Evolutionary conservation across 2,113 vertebrate genomes (phyloP).

Genomic region (Pterocles burchelli): DNA sequence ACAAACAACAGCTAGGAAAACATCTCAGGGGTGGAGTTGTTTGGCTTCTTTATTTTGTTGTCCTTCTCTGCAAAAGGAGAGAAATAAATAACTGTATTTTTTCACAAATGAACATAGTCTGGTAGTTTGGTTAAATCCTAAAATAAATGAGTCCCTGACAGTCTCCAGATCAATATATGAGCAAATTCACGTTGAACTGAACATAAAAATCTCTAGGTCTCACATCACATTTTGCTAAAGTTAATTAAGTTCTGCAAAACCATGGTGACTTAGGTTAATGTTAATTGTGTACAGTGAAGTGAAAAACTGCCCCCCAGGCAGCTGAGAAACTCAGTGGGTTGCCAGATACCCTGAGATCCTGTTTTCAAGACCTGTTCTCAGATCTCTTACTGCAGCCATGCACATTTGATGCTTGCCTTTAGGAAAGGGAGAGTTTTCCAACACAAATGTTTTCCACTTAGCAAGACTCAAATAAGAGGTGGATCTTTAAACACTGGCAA

Average conservation of each 20-base stretch:
- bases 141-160: not conserved
- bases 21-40: not conserved
- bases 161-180: not conserved
- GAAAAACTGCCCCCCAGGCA: not conserved
- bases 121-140: not conserved
- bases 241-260: not conserved
- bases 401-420: not conserved
- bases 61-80: not conserved
- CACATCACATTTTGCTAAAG: not conserved
- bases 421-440: not conserved
- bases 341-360: not conserved
- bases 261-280: not conserved
- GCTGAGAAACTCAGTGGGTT: not conserved
- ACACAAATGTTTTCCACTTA: not conserved
- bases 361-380: not conserved
- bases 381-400: not conserved
- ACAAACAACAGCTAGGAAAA: not conserved
- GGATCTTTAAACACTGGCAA: not conserved
- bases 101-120: rapidly evolving
- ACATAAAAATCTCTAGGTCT: not conserved
- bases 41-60: not conserved
- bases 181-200: not conserved
- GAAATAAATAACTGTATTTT: not conserved
- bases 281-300: not conserved
- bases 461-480: not conserved